A percentile compares a stretch with the other conserved stretches of the same genome.
These are phyloP conservation scores for Peromyscus polionotus DNA, from an alignment of 2,113 vertebrate genomes.

Conservation along the genomic window DNA sequence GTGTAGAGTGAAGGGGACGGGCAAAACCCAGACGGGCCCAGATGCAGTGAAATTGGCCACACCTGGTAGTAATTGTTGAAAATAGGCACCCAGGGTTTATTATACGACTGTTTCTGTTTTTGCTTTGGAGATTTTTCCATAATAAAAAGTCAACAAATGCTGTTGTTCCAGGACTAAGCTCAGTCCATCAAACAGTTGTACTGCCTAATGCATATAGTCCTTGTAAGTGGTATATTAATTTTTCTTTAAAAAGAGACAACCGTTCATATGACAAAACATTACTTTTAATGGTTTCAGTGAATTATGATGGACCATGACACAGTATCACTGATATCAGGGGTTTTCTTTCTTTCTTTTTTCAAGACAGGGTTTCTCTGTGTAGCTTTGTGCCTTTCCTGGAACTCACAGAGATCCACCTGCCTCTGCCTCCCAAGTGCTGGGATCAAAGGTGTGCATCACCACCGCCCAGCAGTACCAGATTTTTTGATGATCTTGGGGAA, in stretches of 20 bases:
- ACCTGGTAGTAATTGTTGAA: background rate
- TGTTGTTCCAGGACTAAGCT: background rate
- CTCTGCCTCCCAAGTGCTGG: no score
- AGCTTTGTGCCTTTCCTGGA: no score
- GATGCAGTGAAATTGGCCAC: slow-evolving; percentile 2
- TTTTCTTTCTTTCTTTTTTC: no score
- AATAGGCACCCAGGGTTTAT: background rate
- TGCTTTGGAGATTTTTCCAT: background rate
- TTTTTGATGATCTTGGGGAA: background rate
- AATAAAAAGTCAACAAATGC: background rate
- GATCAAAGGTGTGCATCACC: no score
- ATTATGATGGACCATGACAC: background rate
- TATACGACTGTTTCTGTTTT: background rate
- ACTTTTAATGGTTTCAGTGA: background rate
- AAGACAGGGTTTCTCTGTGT: no score
- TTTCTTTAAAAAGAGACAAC: background rate
- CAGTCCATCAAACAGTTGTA: background rate
- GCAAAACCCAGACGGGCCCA: background rate
- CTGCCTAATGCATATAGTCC: background rate
- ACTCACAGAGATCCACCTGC: no score
- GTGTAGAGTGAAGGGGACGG: background rate
- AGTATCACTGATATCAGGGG: background rate
- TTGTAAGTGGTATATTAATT: background rate
- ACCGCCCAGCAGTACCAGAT: background rate
- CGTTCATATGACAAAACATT: slow-evolving; percentile 2